Percentiles rank a stretch among this genome's conserved stretches.
Conservation (phyloP, 2,888 invertebrate species). For the Zelleria hepariella region DNA sequence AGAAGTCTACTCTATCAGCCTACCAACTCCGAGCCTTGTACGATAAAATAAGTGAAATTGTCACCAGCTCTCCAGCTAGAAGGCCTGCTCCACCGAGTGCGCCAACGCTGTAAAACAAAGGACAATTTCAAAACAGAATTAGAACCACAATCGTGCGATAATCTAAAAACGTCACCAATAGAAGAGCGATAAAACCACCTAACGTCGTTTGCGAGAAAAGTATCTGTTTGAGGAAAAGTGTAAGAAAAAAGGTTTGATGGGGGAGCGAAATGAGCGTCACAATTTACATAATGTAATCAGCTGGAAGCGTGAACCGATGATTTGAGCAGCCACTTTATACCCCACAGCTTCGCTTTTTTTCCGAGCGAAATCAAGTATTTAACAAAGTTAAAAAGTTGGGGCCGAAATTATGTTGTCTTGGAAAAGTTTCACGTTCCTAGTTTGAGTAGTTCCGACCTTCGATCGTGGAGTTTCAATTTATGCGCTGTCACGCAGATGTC, state of each 20-base stretch:
- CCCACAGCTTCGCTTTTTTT: constrained; percentile 20
- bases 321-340: constrained; percentile 32
- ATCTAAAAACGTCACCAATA: background rate
- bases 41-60: too few relatives aligned
- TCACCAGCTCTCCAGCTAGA: too few relatives aligned
- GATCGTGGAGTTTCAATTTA: background rate
- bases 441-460: background rate
- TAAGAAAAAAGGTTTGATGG: constrained; percentile 27
- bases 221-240: constrained; percentile 5
- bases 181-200: background rate
- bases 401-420: background rate
- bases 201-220: constrained; percentile 1
- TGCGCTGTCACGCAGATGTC: background rate
- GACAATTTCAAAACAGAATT: too few relatives aligned
- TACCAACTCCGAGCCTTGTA: too few relatives aligned
- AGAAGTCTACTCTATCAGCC: too few relatives aligned
- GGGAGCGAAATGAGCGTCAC: constrained; percentile 28
- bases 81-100: too few relatives aligned
- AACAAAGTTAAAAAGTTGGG: constrained; percentile 48
- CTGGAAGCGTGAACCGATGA: constrained; percentile 47
- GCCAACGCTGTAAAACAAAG: too few relatives aligned
- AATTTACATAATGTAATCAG: constrained; percentile 65
- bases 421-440: background rate
- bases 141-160: background rate
- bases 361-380: constrained; percentile 42